Conservation (phyloP, 2,888 invertebrate genomes). For the Rhorus exstirpatorius region DNA sequence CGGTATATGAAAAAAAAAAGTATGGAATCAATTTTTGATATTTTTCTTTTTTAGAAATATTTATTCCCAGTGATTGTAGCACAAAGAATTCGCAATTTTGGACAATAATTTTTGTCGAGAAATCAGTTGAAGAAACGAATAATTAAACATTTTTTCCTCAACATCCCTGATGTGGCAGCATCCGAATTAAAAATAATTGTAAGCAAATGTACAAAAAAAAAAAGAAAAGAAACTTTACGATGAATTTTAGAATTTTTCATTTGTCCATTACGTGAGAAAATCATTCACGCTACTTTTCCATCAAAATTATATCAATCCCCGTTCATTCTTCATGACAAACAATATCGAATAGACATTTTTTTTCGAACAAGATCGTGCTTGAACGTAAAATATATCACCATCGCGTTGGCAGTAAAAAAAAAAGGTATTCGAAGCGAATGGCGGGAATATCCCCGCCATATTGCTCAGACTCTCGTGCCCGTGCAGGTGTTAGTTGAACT, state of each 20-base stretch:
- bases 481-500: not conserved
- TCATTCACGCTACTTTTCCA: not conserved
- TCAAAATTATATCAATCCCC: not conserved
- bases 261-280: not conserved
- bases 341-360: not conserved
- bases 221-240: not conserved
- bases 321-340: not conserved
- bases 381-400: not conserved
- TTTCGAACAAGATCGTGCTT: not conserved
- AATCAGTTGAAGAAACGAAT: no score
- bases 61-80: no score
- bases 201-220: not conserved
- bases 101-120: no score
- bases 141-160: not conserved
- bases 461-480: not conserved
- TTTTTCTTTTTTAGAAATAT: not conserved
- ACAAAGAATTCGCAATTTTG: no score
- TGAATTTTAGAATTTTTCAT: not conserved
- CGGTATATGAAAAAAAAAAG: not conserved
- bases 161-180: no score
- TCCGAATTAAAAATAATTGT: no score
- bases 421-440: conserved; percentile 20
- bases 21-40: not conserved
- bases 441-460: conserved; percentile 50
- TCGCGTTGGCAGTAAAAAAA: not conserved